Percentiles rank a stretch among this genome's conserved stretches.
Conservation (phyloP, 1,140 invertebrate genomes). For the Chrysoperla carnea region DNA sequence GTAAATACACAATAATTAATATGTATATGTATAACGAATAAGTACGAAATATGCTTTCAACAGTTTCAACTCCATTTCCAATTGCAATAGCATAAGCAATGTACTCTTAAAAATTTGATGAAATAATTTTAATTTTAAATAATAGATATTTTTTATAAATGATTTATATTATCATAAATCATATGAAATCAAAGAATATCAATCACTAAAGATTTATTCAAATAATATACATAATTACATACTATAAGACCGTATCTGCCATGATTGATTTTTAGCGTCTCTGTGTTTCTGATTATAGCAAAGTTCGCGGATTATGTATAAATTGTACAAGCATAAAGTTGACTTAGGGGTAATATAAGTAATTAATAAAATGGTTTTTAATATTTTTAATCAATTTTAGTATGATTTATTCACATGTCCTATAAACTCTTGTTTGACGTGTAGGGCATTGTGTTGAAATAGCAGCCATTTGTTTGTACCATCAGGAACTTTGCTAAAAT, state of each 20-base stretch:
- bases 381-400: slow-evolving; percentile 6
- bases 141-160: too few species aligned
- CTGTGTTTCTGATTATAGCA: slow-evolving; percentile 11
- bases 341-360: slow-evolving; percentile 17
- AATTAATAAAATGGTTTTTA: slow-evolving; percentile 7
- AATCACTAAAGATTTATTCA: too few species aligned
- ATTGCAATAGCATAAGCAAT: too few species aligned
- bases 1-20: too few species aligned
- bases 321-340: slow-evolving; percentile 13
- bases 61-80: too few species aligned
- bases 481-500: slow-evolving; percentile 4
- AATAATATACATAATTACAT: too few species aligned
- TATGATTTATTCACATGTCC: slow-evolving; percentile 13
- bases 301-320: slow-evolving; percentile 20
- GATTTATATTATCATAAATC: too few species aligned
- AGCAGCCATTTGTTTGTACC: slow-evolving; percentile 10
- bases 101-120: too few species aligned
- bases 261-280: slow-evolving; percentile 24
- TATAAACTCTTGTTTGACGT: slow-evolving; percentile 11
- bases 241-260: slow-evolving; percentile 12
- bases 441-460: slow-evolving; percentile 7
- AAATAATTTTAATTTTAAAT: too few species aligned
- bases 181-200: too few species aligned
- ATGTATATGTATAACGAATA: too few species aligned
- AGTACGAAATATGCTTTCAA: too few species aligned